Conservation (phyloP, 2,888 invertebrate genomes). For the Drosophila pegasa region DNA sequence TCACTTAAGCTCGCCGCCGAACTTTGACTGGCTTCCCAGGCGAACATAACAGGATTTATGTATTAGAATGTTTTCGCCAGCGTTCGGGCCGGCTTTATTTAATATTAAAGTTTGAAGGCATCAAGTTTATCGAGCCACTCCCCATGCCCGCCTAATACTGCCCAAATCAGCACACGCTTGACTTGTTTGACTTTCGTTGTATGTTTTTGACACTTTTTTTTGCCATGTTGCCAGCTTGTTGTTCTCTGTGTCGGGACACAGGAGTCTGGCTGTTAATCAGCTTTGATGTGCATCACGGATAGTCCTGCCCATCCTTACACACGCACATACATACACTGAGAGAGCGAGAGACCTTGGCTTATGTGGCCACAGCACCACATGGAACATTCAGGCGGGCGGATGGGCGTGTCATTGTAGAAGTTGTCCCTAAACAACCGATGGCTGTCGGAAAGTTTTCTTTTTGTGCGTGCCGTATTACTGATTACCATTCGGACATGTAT, state of each 20-base stretch:
- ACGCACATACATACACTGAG: not conserved
- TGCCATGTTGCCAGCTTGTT: slow-evolving; percentile 21
- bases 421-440: slow-evolving; percentile 18
- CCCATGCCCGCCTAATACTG: slow-evolving; percentile 39
- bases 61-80: slow-evolving; percentile 1
- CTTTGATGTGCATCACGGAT: slow-evolving; percentile 65
- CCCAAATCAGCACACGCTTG: slow-evolving; percentile 66
- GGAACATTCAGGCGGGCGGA: not conserved
- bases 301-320: slow-evolving; percentile 16
- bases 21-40: slow-evolving; percentile 2
- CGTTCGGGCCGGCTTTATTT: slow-evolving; percentile 34
- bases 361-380: slow-evolving; percentile 33
- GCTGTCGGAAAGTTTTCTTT: slow-evolving; percentile 38
- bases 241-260: slow-evolving; percentile 20
- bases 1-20: not conserved
- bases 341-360: slow-evolving; percentile 6
- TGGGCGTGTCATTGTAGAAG: slow-evolving; percentile 2
- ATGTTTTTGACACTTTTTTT: slow-evolving; percentile 67
- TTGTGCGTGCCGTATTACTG: slow-evolving; percentile 58
- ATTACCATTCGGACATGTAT: slow-evolving; percentile 54
- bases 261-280: slow-evolving; percentile 63
- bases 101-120: slow-evolving; percentile 50
- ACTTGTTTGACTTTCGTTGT: slow-evolving; percentile 66
- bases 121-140: slow-evolving; percentile 43
- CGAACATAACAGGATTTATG: slow-evolving; percentile 18